Evolutionary conservation across 2,113 vertebrate genomes (phyloP).

Genomic region (Maylandia zebra): DNA sequence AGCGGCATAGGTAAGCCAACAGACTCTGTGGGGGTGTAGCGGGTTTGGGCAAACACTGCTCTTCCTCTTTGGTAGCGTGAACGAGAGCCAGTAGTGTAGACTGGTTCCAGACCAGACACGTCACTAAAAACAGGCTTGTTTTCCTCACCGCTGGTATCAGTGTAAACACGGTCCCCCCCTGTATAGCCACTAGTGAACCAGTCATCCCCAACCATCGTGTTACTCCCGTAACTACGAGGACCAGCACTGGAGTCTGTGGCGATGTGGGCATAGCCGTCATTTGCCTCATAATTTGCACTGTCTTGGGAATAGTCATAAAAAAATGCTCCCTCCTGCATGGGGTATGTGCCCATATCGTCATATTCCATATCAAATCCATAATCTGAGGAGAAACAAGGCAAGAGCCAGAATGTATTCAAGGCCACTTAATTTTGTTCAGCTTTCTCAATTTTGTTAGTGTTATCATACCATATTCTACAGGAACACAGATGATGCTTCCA

Average conservation of each 20-base stretch:
- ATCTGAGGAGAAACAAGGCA: neutral
- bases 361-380: neutral
- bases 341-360: neutral
- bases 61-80: constrained; percentile 16
- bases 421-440: neutral
- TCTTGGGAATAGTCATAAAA: neutral
- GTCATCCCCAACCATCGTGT: neutral
- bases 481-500: neutral
- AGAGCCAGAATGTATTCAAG: accelerated
- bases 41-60: neutral
- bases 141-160: neutral
- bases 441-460: neutral
- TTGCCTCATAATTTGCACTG: neutral
- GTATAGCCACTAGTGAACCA: neutral
- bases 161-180: neutral
- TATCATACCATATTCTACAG: neutral
- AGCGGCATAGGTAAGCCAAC: neutral
- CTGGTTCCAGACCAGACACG: neutral
- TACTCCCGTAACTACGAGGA: neutral
- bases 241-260: neutral
- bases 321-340: neutral
- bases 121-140: constrained; percentile 1
- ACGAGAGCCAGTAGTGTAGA: neutral
- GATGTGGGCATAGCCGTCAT: neutral
- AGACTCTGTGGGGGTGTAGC: neutral